Base-by-base conservation (phyloP, 2,888 invertebrate species). In the Dicranocentrus wangi region DNA sequence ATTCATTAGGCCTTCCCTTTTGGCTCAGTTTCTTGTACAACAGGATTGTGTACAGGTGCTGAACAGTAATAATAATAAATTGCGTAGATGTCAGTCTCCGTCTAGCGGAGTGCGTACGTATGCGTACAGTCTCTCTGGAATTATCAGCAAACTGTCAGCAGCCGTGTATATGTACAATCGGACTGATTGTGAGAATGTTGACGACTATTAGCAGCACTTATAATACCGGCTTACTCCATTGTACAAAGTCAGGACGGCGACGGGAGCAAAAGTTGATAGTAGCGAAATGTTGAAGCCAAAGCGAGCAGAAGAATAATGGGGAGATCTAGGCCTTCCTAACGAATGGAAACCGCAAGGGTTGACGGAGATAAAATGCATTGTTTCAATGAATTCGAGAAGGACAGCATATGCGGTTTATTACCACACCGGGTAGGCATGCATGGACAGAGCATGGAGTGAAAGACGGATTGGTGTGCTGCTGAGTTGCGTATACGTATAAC, bases 31-130 rank as follows among this genome's bases (percentile, higher is more conserved):
- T n/a, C n/a, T n/a, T n/a, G n/a, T n/a, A n/a, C n/a, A n/a, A n/a
- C n/a, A n/a, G n/a, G n/a, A n/a, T n/a, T n/a, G n/a, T 17, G 51
- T 51, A 51, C 51, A 51, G 51, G 51, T 51, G 51, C 51, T 17
- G 51, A n/a, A 19, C 43, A 15, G 51, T 8, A 19, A n/a, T 51
- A 51, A 51, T 51, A 51, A 51, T 51, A 51, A 51, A 51, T 51
- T 51, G 43, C 43, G 51, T 51, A 19, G 19, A 19, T 51, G 51
- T 51, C n/a, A 39, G 7, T 8, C 39, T 39, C 39, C 8, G 51
- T 8, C 19, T 51, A 19, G 19, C 10, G 19, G 19, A 51, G 8
- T 17, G 1, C 51, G n/a, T 47, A 17, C 19, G 51, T 1, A 19
- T 51, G 19, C 8, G 19, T n/a, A 47, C 17, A 3, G 47, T 47